Conservation (phyloP, 2,113 vertebrate species). For the Cairina moschata region DNA sequence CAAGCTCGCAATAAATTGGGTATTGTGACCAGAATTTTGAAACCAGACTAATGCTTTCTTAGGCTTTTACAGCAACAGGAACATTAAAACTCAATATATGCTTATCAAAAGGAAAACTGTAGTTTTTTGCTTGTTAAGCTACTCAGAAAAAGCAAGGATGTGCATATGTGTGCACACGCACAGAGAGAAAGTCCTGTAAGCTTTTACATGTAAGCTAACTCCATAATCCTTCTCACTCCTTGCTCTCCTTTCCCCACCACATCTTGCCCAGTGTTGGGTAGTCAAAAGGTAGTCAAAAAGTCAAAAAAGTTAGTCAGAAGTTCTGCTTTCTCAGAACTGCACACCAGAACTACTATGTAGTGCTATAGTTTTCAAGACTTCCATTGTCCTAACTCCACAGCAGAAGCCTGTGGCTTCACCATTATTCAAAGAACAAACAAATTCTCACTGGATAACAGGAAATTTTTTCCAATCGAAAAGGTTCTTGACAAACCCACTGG, state of each 20-base stretch:
- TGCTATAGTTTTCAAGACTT: background rate
- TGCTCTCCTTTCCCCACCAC: background rate
- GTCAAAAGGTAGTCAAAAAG: background rate
- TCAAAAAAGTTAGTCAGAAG: no score
- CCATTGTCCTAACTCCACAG: fast-evolving
- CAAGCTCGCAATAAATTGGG: background rate
- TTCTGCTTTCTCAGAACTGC: background rate
- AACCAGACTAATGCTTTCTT: background rate
- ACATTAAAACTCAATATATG: background rate
- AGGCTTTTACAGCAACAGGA: background rate
- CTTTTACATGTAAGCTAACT: fast-evolving
- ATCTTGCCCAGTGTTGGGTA: background rate
- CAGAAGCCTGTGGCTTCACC: background rate
- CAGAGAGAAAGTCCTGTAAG: background rate
- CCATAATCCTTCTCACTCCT: background rate
- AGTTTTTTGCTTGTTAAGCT: background rate
- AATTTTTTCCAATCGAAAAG: background rate
- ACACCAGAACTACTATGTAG: background rate
- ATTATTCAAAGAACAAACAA: background rate
- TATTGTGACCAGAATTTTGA: background rate
- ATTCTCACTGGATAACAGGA: background rate
- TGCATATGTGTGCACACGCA: background rate
- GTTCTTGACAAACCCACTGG: background rate
- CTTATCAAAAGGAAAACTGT: background rate
- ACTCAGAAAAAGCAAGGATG: background rate